These are phyloP conservation scores for Neostethus bicornis DNA, from an alignment of 2,797 vertebrate genomes.

Conservation along the genomic window DNA sequence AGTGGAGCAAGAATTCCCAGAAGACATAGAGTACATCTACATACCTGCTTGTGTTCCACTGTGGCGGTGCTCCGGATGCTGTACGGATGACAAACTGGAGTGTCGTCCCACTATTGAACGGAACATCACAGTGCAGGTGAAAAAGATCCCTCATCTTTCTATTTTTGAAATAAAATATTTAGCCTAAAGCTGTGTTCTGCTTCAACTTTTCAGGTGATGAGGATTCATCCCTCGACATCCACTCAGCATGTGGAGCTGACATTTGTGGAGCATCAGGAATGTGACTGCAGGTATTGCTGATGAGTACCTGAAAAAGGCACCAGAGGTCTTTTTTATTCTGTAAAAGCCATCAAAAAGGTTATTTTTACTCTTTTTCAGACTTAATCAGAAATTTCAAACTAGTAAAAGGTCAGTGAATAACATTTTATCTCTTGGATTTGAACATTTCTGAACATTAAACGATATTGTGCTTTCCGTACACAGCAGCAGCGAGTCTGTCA, in stretches of 20 bases:
- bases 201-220: constrained; percentile 73
- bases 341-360: background rate
- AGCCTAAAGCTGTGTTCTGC: background rate
- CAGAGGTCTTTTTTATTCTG: background rate
- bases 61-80: constrained; percentile 87
- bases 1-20: constrained; percentile 83
- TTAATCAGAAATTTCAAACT: constrained; percentile 17
- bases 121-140: constrained; percentile 87
- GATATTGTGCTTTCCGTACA: constrained; percentile 17
- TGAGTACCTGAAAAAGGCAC: background rate
- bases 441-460: constrained; percentile 25
- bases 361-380: constrained; percentile 46
- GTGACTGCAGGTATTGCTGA: constrained; percentile 84
- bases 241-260: constrained; percentile 75
- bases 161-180: background rate
- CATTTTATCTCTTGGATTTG: constrained; percentile 11
- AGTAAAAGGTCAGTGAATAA: constrained; percentile 58
- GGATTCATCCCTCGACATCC: constrained; percentile 66
- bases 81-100: constrained; percentile 79
- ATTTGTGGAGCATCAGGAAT: constrained; percentile 85
- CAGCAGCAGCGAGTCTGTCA: constrained; percentile 37
- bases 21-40: constrained; percentile 81
- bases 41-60: constrained; percentile 85
- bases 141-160: background rate
- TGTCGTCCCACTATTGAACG: constrained; percentile 76